Evolutionary conservation across 2,888 invertebrate species (phyloP), one percentile per base, ranked within the genome.

Genomic region (Gymnocheta viridis): DNA sequence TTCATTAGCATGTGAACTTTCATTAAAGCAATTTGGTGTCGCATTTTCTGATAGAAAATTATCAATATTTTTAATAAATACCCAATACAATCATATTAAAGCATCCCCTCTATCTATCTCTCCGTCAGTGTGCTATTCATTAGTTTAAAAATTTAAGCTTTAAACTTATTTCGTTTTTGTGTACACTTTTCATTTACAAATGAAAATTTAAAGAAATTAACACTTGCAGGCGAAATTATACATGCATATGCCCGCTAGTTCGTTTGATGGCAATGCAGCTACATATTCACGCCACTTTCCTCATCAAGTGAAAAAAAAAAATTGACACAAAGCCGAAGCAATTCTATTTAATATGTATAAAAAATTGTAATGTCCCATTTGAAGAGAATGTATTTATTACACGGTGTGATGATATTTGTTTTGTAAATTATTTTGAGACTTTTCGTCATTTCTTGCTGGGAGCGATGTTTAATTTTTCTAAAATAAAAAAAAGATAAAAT

Each of bases 181-280:
- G 38, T 74, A 64, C 41, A 44, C 41, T 74, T 79, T 78, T 69
- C 64, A 64, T 74, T 82, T 70, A 49, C 27, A 54, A 64, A 29
- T 47, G 29, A 69, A 74, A 62, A 44, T 72, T 76, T 24, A 2
- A 62, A 41, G 73, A 78, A 78, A 82, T 82, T 82, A 82, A 82
- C 82, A 78, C 82, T 78, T 78, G 35, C 12, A 32, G 24, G 35
- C 0, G 29, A 44, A 44, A 44, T 54, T 14, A 10, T 29, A 17
- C 10, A 58, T n/a, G 38, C 14, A 47, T 7, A n/a, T 22, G 5
- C 66, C 66, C 49, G 19, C 1, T 49, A 66, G 49, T 66, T 41
- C 41, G 6, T 49, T 19, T 6, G 29, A 19, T 3, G 14, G 4
- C 41, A n/a, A n/a, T n/a, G n/a, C n/a, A n/a, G n/a, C n/a, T n/a